Evolutionary conservation across 1,140 invertebrate species (phyloP).

Genomic region (Samia ricini): DNA sequence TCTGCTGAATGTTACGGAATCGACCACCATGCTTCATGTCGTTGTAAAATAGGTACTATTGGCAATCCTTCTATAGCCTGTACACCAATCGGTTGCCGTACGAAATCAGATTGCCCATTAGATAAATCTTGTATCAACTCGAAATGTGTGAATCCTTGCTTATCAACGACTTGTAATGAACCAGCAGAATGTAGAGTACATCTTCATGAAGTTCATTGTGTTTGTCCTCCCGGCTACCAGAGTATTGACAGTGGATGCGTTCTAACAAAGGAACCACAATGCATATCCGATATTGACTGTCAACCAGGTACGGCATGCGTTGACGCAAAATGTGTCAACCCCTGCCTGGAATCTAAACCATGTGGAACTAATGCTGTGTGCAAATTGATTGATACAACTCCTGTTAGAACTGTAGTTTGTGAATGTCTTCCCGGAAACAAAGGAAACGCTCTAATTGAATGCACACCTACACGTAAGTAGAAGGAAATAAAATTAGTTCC

Average conservation of each 20-base stretch:
- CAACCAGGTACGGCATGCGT: constrained; percentile 90
- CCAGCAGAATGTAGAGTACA: constrained; percentile 87
- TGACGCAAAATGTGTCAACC: constrained; percentile 88
- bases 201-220: constrained; percentile 86
- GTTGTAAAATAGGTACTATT: constrained; percentile 87
- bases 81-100: constrained; percentile 85
- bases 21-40: constrained; percentile 88
- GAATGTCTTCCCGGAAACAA: constrained; percentile 90
- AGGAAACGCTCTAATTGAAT: constrained; percentile 88
- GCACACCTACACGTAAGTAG: constrained; percentile 81
- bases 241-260: constrained; percentile 84
- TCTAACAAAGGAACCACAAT: constrained; percentile 79
- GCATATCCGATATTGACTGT: constrained; percentile 89
- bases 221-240: constrained; percentile 87
- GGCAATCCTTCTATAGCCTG: constrained; percentile 90
- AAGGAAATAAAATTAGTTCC: not conserved
- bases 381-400: constrained; percentile 87
- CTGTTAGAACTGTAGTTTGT: constrained; percentile 93
- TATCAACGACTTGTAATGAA: constrained; percentile 81
- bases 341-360: constrained; percentile 87
- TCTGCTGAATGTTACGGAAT: constrained; percentile 86
- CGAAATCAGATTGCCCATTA: constrained; percentile 86
- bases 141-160: constrained; percentile 88
- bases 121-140: constrained; percentile 88
- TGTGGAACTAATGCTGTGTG: constrained; percentile 91